Conservation (phyloP, 2,797 vertebrate genomes). For the Acrossocheilus fasciatus region DNA sequence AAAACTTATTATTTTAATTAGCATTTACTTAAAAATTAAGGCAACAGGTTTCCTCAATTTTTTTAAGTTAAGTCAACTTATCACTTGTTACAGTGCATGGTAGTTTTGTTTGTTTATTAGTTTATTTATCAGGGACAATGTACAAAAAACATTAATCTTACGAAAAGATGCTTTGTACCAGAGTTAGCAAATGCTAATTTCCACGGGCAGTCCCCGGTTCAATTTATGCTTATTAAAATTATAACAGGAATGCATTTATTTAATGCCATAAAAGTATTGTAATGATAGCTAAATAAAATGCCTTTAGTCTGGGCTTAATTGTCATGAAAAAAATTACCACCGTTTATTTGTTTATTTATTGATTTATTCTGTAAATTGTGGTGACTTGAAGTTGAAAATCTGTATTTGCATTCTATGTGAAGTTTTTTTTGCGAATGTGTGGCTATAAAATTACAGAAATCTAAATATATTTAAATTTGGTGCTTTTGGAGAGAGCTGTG, state of each 20-base stretch:
- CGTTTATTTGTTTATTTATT: neutral
- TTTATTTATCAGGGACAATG: too few species aligned
- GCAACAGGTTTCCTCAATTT: too few species aligned
- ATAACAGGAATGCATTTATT: neutral
- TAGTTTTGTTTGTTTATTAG: too few species aligned
- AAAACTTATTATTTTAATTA: too few species aligned
- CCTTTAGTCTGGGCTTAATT: neutral
- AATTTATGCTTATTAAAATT: neutral
- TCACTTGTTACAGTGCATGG: neutral
- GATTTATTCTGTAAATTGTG: neutral
- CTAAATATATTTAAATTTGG: neutral
- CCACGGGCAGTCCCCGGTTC: too few species aligned
- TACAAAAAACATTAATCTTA: too few species aligned
- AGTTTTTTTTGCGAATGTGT: neutral
- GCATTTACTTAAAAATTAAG: too few species aligned
- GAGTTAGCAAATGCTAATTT: too few species aligned
- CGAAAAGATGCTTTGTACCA: too few species aligned
- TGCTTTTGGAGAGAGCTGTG: neutral
- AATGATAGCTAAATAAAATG: neutral
- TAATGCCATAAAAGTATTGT: neutral
- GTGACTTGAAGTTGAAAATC: neutral
- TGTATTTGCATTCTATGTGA: too few species aligned
- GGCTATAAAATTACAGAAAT: neutral
- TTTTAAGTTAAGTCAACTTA: too few species aligned
- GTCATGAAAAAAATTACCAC: neutral